Percentiles rank a stretch among this genome's conserved stretches.
Conservation (phyloP, 2,888 invertebrate genomes). For the Pyrrhosoma nymphula region DNA sequence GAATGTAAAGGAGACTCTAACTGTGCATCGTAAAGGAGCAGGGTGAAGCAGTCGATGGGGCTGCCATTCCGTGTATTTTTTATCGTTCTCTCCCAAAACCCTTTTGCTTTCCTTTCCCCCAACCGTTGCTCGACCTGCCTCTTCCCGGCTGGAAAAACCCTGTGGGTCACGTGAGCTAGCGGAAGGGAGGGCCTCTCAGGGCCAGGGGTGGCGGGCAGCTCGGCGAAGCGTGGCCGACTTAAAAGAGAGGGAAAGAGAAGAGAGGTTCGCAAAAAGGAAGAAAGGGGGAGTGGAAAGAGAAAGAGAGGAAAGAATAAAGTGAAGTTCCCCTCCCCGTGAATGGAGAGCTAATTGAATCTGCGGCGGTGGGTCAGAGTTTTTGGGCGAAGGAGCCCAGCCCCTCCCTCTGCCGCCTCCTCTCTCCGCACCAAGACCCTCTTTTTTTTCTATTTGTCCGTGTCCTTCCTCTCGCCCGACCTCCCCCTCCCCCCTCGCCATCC, state of each 20-base stretch:
- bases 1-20: background rate
- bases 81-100: background rate
- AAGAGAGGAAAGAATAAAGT: conserved; percentile 19
- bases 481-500: background rate
- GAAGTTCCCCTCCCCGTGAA: conserved; percentile 1
- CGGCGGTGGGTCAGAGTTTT: conserved; percentile 46
- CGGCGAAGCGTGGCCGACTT: background rate
- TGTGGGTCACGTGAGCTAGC: background rate
- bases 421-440: background rate
- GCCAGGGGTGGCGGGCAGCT: background rate
- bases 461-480: background rate
- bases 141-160: background rate
- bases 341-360: conserved; percentile 65
- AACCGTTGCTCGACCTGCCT: too few species aligned
- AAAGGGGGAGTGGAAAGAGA: background rate
- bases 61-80: background rate
- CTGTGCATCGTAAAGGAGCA: background rate
- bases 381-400: background rate
- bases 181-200: too few species aligned
- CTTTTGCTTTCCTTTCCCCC: background rate
- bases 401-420: background rate
- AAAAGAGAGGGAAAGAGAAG: background rate
- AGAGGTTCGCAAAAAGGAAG: too few species aligned
- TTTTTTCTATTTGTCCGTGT: background rate
- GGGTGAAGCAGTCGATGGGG: background rate